Evolutionary conservation across 2,888 invertebrate species (phyloP).

Genomic region (Physocephala rufipes): DNA sequence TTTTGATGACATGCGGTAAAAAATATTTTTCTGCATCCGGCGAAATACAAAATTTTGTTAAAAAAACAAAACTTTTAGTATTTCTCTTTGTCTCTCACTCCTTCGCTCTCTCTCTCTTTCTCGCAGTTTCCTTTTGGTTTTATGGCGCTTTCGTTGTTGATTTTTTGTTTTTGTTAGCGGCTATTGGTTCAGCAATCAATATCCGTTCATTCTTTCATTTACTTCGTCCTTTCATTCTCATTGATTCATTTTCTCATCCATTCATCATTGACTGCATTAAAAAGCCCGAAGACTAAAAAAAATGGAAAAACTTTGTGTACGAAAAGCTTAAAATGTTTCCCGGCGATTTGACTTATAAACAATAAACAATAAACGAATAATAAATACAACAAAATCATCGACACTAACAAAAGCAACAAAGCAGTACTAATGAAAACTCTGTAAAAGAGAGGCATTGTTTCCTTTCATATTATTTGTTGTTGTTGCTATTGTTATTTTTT

Average conservation of each 20-base stretch:
- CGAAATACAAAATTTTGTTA: not conserved
- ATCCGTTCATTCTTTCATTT: conserved; percentile 3
- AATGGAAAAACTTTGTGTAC: conserved; percentile 41
- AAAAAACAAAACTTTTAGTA: not conserved
- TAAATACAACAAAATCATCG: too few species aligned
- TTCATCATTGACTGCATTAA: not conserved
- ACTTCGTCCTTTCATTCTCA: not conserved
- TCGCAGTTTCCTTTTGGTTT: not conserved
- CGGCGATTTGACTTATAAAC: conserved; percentile 61
- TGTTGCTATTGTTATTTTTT: conserved; percentile 11
- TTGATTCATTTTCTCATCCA: not conserved
- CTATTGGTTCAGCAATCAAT: conserved; percentile 9
- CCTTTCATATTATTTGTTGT: conserved; percentile 7
- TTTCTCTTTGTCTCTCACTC: not conserved
- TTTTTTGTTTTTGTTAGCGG: not conserved
- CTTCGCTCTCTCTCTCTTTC: not conserved
- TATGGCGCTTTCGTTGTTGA: not conserved
- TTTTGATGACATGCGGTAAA: not conserved
- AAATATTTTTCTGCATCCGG: not conserved
- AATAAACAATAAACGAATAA: conserved; percentile 51
- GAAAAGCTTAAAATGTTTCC: conserved; percentile 56
- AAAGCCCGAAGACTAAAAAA: not conserved
- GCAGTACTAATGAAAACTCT: conserved; percentile 35
- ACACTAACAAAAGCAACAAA: conserved; percentile 44
- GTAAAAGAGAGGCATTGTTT: conserved; percentile 3